Conservation (phyloP, 2,797 vertebrate genomes). For the Myioborus melanocephalus region DNA sequence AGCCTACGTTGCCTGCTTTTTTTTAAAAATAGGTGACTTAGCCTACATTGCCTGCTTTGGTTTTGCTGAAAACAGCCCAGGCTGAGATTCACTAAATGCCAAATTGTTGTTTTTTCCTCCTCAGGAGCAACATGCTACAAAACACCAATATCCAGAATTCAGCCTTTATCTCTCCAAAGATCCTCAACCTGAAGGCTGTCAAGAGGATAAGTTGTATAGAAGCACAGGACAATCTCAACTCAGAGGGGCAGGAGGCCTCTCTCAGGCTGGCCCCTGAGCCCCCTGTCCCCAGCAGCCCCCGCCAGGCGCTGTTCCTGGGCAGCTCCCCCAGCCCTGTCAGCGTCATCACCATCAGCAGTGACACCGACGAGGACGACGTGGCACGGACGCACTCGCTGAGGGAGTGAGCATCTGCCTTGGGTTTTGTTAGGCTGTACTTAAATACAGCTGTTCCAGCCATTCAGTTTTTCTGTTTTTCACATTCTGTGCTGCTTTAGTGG, state of each 20-base stretch:
- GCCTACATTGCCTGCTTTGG: not conserved
- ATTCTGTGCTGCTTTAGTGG: not conserved
- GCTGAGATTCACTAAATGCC: not conserved
- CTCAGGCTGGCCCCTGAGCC: constrained; percentile 78
- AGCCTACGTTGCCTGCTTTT: not conserved
- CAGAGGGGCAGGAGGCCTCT: constrained; percentile 66
- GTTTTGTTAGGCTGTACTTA: not conserved
- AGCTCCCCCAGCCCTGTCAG: constrained; percentile 91
- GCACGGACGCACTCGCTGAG: constrained; percentile 82
- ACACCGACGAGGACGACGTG: constrained; percentile 86
- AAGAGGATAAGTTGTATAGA: constrained; percentile 80
- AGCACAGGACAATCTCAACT: constrained; percentile 77
- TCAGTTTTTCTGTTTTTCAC: not conserved
- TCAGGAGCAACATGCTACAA: constrained; percentile 85
- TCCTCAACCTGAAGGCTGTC: constrained; percentile 85
- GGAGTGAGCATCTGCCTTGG: constrained; percentile 78
- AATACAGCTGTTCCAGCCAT: not conserved
- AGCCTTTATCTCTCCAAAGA: constrained; percentile 92
- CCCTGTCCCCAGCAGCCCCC: constrained; percentile 80
- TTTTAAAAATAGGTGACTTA: not conserved
- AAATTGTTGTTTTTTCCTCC: constrained; percentile 43
- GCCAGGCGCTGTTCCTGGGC: constrained; percentile 87
- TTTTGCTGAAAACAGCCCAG: not conserved
- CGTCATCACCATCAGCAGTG: constrained; percentile 96
- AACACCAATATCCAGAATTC: constrained; percentile 88